phyloP scores from a whole-genome alignment of 2,888 invertebrate species.

The Metalampra italica region DNA sequence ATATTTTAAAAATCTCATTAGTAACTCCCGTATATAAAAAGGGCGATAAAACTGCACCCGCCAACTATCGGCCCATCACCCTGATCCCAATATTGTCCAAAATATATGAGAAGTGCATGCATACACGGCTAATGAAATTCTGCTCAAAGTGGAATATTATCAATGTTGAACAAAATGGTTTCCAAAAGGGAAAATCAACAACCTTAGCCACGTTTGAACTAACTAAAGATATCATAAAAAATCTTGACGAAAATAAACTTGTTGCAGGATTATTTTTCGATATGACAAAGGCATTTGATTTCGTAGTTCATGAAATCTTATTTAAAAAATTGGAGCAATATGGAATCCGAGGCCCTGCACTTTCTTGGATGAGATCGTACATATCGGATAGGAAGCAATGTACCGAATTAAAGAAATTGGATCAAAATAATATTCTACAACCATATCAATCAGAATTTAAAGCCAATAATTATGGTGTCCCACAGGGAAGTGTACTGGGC shows the following conservation, averaged over 20 bases:
- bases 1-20: not conserved
- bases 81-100: conserved; percentile 7
- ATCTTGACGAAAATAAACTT: conserved; percentile 2
- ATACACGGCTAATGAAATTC: not conserved
- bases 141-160: conserved; percentile 2
- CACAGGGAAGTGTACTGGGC: conserved; percentile 1
- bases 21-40: conserved; percentile 7
- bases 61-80: conserved; percentile 4
- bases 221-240: conserved; percentile 1
- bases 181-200: conserved; percentile 12
- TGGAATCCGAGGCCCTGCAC: not conserved
- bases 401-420: not conserved
- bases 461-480: not conserved
- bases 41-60: not conserved
- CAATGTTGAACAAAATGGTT: conserved; percentile 8
- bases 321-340: conserved; percentile 4
- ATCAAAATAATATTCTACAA: not conserved
- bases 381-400: not conserved
- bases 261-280: conserved; percentile 11
- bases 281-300: conserved; percentile 13
- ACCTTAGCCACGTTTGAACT: conserved; percentile 7
- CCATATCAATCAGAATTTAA: not conserved
- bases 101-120: conserved; percentile 10
- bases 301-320: conserved; percentile 6
- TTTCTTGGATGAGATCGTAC: not conserved